A percentile compares a stretch with the other conserved stretches of the same genome.
These are phyloP conservation scores for Actinia equina DNA, from an alignment of 64 coral and sea anemone species.

Conservation along the genomic window DNA sequence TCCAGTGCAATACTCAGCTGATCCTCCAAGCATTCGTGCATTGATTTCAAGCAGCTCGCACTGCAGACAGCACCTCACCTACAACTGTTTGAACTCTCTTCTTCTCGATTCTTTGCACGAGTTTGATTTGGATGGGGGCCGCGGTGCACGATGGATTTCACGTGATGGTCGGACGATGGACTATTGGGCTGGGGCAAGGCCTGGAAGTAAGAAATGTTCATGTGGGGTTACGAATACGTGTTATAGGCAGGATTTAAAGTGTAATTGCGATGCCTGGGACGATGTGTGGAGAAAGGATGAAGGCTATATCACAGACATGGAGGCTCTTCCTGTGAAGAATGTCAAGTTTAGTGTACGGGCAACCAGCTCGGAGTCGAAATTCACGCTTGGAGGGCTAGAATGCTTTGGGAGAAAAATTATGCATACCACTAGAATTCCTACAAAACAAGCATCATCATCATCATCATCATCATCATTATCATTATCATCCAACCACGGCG, in stretches of 20 bases:
- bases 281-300: constrained; percentile 63
- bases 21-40: constrained; percentile 42
- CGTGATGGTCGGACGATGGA: constrained; percentile 67
- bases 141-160: constrained; percentile 83
- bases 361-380: constrained; percentile 45
- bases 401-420: constrained; percentile 59
- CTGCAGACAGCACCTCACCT: constrained; percentile 76
- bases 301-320: constrained; percentile 51
- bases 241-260: constrained; percentile 42
- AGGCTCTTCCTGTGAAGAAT: constrained; percentile 54
- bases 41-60: constrained; percentile 56
- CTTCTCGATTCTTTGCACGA: constrained; percentile 71
- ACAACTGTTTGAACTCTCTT: constrained; percentile 72
- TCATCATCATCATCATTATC: constrained; percentile 4
- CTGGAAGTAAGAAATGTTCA: constrained; percentile 72
- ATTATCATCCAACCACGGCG: background rate
- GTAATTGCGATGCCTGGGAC: constrained; percentile 71
- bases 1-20: constrained; percentile 21
- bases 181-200: constrained; percentile 78
- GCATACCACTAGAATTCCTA: background rate
- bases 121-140: constrained; percentile 49
- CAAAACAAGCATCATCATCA: constrained; percentile 22
- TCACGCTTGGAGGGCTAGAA: constrained; percentile 61
- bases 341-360: constrained; percentile 71
- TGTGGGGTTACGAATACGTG: constrained; percentile 75